Evolutionary conservation across 2,888 invertebrate genomes (phyloP), one percentile per base, ranked within the genome.

Genomic region (Cactoblastis cactorum): DNA sequence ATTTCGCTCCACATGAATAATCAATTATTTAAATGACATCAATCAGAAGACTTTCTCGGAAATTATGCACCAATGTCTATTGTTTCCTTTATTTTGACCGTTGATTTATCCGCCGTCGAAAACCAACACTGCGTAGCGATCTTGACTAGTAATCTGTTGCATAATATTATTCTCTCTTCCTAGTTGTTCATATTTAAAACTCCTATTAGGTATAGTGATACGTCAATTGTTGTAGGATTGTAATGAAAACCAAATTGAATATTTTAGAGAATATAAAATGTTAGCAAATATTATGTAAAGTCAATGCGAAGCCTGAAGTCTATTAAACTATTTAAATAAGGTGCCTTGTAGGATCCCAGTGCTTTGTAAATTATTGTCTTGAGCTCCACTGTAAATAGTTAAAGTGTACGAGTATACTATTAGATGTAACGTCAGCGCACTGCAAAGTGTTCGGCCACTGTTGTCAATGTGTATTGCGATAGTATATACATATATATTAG

Each of bases 161-260:
- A 83, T 88, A 85, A 86, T 87, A 80, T 86, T 87, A 84, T 88
- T 86, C 81, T n/a, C n/a, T n/a, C n/a, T 81, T 83, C 80, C 74
- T 85, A 87, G 81, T 85, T 88, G 83, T 82, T 86, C 80, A 81
- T 86, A 86, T 87, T 84, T 84, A 83, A 86, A 84, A 81, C 79
- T 87, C 87, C 87, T 88, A 87, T 83, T 87, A 87, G 86, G 76
- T 86, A 72, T 86, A 88, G 83, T 74, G 77, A 80, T 76, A 75
- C 81, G 79, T 82, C 82, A 76, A 81, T 84, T 88, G 83, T 85
- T 86, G 80, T 89, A 88, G 83, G 79, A 80, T 82, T 85, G 76
- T 86, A 86, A 84, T 83, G 81, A 83, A 87, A 83, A 87, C 89
- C 88, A 89, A 89, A 89, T 86, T 87, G 85, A 87, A 88, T 87